These are phyloP conservation scores for Agriopis marginaria DNA, from an alignment of 2,888 invertebrate species.

Conservation along the genomic window DNA sequence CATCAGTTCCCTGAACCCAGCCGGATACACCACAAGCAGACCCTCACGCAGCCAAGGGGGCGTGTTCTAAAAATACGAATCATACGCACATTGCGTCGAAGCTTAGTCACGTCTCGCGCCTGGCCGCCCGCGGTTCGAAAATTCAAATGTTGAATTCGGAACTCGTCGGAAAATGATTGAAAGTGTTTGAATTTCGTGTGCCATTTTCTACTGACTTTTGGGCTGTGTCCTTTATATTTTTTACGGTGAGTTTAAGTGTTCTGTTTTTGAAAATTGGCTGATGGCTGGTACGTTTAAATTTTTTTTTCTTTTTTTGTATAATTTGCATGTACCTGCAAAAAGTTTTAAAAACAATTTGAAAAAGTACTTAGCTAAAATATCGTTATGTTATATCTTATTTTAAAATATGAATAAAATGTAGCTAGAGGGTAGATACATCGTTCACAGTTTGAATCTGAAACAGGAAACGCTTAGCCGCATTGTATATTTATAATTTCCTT, in stretches of 20 bases:
- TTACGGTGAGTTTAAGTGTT: conserved; percentile 37
- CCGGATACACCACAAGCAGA: conserved; percentile 67
- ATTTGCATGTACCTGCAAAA: too few relatives aligned
- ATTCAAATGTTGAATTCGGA: conserved; percentile 43
- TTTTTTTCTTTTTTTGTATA: not conserved
- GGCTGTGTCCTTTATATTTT: conserved; percentile 26
- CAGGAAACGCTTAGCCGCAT: conserved; percentile 36
- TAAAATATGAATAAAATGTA: too few relatives aligned
- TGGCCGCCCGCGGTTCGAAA: conserved; percentile 54
- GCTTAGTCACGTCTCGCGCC: conserved; percentile 72
- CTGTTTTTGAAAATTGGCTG: conserved; percentile 24
- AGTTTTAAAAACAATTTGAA: too few relatives aligned
- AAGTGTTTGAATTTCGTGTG: conserved; percentile 47
- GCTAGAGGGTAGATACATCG: too few relatives aligned
- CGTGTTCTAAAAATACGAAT: conserved; percentile 82
- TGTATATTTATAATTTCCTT: conserved; percentile 38
- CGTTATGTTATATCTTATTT: too few relatives aligned
- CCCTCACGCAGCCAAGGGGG: conserved; percentile 71
- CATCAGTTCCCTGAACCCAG: conserved; percentile 64
- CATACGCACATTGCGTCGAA: conserved; percentile 61
- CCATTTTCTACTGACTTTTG: conserved; percentile 27
- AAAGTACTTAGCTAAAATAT: too few relatives aligned
- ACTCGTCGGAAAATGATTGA: conserved; percentile 45
- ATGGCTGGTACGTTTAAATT: conserved; percentile 9
- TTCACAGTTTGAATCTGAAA: conserved; percentile 12